Evolutionary conservation across 2,113 vertebrate genomes (phyloP), one percentile per base, ranked within the genome.

Genomic region (Colaptes auratus): DNA sequence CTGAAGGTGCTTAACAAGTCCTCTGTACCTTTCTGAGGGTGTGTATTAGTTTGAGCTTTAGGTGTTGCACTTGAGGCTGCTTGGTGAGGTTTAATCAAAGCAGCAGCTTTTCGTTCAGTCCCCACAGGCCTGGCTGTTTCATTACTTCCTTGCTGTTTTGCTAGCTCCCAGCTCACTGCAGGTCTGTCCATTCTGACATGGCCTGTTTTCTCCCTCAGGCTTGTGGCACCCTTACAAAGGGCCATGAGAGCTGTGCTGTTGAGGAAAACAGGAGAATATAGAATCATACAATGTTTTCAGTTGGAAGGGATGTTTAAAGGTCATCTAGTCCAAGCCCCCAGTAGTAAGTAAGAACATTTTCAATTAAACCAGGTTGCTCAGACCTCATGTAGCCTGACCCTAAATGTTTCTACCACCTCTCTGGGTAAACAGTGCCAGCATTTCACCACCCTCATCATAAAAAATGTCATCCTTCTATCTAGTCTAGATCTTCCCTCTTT

Each of bases 1-100:
- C 0, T 13, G 18, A 1, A 3, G 66, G 48, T 12, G 42, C 55
- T 27, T 5, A 23, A 15, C 17, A 6, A 0, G 12, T 4, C 19
- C 27, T 20, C 55, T 6, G 3, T 12, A 58, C 10, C 30, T 20
- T 58, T 50, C 6, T 4, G 14, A 27, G 25, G 48, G 55, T 3
- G 52, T 53, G 42, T 44, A 44, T 15, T 44, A 44, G 42, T 44
- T 44, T 44, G 42, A 35, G 46, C n/a, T 61, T 24, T 13, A n/a
- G 60, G 35, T 1, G 1, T 44, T 36, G 27, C 11, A 8, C 23
- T 75, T 71, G 64, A n/a, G 46, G 46, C 39, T 44, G 23, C 30
- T n/a, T 39, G 44, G 15, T 44, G 24, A 13, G 19, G 16, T 64
- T 71, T 72, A 18, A 11, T 14, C 23, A 39, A n/a, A 77, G 19